Base-by-base conservation (phyloP, 1,140 invertebrate species). In the Chymomyza costata region DNA sequence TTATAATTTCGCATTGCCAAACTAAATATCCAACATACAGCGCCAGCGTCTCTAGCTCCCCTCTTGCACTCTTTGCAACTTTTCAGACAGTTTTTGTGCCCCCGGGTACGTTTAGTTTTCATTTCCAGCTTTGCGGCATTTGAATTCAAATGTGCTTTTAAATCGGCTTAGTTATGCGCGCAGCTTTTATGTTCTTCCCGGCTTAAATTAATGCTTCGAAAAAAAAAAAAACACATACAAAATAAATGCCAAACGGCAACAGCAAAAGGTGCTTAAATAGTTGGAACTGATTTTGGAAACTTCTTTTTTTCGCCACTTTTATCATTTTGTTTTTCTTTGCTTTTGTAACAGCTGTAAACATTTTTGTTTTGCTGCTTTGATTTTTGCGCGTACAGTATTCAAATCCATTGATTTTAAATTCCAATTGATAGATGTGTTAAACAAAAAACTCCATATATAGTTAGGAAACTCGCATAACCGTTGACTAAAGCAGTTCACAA, bases 101-200 rank as follows among this genome's bases (percentile, higher is more conserved):
- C 55, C 47, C 43, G 53, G 18, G 13, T 14, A 16, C 34, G 40
- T 65, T 65, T 62, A 48, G 58, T 58, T 66, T 52, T 44, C 35
- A 18, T 58, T 54, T 50, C 11, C 21, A 31, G 40, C 31, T 18
- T 41, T 47, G 65, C 73, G 40, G 67, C 64, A 80, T 80, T 80
- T 80, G 64, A 80, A 80, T 80, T 57, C 73, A 78, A 78, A 78
- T 78, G 73, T 80, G 73, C 73, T 73, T 66, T 80, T 65, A 80
- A 80, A 80, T 80, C 73, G 73, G 73, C 73, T 80, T 80, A 80
- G 73, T 80, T 80, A 61, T 67, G 55, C 66, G 45, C 65, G 53
- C 63, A 71, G 71, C 55, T 73, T 73, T 80, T 49, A 54, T 73
- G 59, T 80, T 57, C 51, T 64, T 38, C 47, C 44, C 47, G 73